Evolutionary conservation across 1,140 invertebrate genomes (phyloP).

Genomic region (Drosophila malerkotliana): DNA sequence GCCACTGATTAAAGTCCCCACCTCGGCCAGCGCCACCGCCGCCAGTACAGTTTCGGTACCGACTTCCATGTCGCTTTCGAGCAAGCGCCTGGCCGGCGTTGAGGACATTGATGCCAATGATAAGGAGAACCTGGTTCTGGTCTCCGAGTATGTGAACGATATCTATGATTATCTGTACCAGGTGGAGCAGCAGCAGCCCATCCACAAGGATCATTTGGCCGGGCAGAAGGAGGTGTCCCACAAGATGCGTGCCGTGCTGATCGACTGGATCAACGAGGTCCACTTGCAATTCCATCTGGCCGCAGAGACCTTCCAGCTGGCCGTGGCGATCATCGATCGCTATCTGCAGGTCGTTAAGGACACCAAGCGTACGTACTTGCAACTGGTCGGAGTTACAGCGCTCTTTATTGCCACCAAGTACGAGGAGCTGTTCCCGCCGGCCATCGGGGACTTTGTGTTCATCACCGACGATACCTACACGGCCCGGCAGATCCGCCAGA

Average conservation of each 20-base stretch:
- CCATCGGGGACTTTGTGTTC: conserved; percentile 95
- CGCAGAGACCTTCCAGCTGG: conserved; percentile 96
- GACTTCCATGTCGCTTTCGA: conserved; percentile 37
- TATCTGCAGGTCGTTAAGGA: conserved; percentile 91
- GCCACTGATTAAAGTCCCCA: conserved; percentile 5
- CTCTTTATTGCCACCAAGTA: conserved; percentile 97
- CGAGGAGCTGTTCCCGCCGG: conserved; percentile 96
- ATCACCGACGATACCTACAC: conserved; percentile 96
- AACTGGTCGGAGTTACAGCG: conserved; percentile 95
- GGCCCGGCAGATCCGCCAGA: conserved; percentile 91
- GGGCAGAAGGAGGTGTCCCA: conserved; percentile 86
- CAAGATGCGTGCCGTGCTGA: conserved; percentile 93
- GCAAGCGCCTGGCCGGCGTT: conserved; percentile 58
- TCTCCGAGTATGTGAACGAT: conserved; percentile 92
- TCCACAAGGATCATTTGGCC: conserved; percentile 86
- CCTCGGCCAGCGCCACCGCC: neutral
- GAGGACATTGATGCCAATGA: conserved; percentile 91
- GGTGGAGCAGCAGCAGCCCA: conserved; percentile 87
- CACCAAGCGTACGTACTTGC: conserved; percentile 88
- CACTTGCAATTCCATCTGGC: conserved; percentile 94
- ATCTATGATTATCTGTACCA: conserved; percentile 91
- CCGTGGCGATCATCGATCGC: conserved; percentile 94
- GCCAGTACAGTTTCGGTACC: neutral
- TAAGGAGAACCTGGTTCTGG: conserved; percentile 89
- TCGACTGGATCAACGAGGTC: conserved; percentile 98